These are phyloP conservation scores for Ectropis crepuscularia DNA, from an alignment of 2,888 invertebrate genomes.

Conservation along the genomic window DNA sequence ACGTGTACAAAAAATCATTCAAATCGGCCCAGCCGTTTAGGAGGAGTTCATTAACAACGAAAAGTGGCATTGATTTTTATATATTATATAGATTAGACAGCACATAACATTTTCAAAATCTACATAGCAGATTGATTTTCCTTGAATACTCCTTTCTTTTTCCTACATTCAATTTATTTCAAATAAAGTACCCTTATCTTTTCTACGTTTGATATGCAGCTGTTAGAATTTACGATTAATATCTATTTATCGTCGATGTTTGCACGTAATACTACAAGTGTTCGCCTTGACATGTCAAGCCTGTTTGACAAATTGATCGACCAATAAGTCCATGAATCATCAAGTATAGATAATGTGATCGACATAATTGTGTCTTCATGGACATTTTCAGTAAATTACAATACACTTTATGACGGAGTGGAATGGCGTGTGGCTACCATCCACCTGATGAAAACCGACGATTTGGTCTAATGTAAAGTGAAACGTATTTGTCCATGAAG, in stretches of 20 bases:
- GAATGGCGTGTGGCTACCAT: background rate
- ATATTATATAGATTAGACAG: no score
- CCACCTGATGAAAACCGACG: background rate
- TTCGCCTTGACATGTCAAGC: slow-evolving; percentile 4
- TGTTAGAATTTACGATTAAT: background rate
- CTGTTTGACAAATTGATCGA: slow-evolving; percentile 3
- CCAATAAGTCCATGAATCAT: slow-evolving; percentile 4
- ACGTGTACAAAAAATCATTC: no score
- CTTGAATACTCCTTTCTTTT: background rate
- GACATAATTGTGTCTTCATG: slow-evolving; percentile 1
- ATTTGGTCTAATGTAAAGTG: no score
- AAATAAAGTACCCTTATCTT: no score
- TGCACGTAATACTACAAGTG: background rate
- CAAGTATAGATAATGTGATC: slow-evolving; percentile 7
- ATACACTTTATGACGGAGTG: background rate
- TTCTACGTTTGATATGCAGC: no score
- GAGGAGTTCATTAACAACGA: no score
- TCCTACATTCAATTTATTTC: background rate
- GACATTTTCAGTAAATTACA: slow-evolving; percentile 2
- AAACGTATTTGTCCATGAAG: no score
- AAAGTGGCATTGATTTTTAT: no score
- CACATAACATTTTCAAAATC: no score
- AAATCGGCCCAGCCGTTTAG: no score
- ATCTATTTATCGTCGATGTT: slow-evolving; percentile 4
- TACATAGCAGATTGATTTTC: no score